These are phyloP conservation scores for Apis laboriosa DNA, from an alignment of 1,140 invertebrate species.

Conservation along the genomic window DNA sequence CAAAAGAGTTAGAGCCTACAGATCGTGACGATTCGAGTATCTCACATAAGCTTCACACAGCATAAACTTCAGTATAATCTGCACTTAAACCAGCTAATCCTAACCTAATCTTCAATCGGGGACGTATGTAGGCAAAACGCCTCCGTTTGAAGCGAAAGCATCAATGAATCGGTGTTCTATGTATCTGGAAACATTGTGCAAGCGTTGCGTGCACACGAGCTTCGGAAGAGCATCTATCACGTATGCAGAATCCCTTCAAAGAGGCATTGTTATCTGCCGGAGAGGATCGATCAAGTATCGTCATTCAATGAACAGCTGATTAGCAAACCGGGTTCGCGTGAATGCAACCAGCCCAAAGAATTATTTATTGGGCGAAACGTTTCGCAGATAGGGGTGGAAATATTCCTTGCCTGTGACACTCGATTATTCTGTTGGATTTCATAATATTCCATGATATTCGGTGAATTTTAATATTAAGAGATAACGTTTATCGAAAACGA, in stretches of 20 bases:
- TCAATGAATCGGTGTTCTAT: constrained; percentile 52
- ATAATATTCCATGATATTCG: not conserved
- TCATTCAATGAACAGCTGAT: constrained; percentile 40
- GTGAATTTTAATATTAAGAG: not conserved
- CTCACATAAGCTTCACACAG: not conserved
- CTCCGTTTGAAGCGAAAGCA: constrained; percentile 31
- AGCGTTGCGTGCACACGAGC: constrained; percentile 16
- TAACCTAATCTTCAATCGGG: not conserved
- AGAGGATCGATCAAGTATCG: constrained; percentile 35
- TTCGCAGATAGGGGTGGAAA: not conserved
- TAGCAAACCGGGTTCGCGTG: constrained; percentile 14
- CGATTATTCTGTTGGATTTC: not conserved
- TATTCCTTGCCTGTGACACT: not conserved
- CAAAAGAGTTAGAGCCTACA: not conserved
- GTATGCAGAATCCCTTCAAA: constrained; percentile 42
- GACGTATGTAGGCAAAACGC: constrained; percentile 30
- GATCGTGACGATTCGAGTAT: not conserved
- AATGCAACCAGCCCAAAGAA: not conserved
- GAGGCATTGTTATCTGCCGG: constrained; percentile 47
- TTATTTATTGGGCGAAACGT: constrained; percentile 22
- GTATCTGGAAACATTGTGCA: constrained; percentile 1
- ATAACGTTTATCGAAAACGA: not conserved
- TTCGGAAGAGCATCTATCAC: constrained; percentile 28
- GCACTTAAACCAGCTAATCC: not conserved
- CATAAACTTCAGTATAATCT: not conserved